phyloP scores from a whole-genome alignment of 2,888 invertebrate genomes.

The Zhuqinia jingwanae region DNA sequence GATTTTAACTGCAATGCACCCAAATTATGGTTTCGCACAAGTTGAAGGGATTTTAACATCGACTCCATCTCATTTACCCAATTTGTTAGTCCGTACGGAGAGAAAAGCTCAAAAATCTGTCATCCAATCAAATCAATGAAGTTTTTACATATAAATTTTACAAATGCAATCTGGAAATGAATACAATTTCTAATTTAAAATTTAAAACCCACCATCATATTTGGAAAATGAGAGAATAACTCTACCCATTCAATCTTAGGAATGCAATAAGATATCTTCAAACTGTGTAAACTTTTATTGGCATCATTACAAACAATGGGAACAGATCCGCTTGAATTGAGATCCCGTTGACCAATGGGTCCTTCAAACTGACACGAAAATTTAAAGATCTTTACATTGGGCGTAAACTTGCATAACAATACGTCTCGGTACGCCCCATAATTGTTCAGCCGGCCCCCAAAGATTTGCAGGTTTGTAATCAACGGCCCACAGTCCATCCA shows the following conservation, averaged over 20 bases:
- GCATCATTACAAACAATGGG: background rate
- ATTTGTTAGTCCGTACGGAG: background rate
- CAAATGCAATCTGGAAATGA: too few relatives aligned
- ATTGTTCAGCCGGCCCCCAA: background rate
- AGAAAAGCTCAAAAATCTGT: conserved; percentile 7
- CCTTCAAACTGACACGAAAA: conserved; percentile 30
- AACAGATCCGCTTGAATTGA: background rate
- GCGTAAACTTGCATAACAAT: conserved; percentile 21
- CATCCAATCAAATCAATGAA: background rate
- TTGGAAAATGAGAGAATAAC: conserved; percentile 12
- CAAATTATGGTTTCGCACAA: background rate
- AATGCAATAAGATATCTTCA: conserved; percentile 2
- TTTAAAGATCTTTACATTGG: conserved; percentile 10
- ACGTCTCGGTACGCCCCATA: background rate
- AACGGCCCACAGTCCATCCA: conserved; percentile 29
- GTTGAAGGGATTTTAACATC: background rate
- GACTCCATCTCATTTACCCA: conserved; percentile 14
- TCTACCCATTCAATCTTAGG: conserved; percentile 21
- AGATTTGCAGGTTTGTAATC: conserved; percentile 13
- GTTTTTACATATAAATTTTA: too few relatives aligned
- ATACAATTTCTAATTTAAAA: too few relatives aligned
- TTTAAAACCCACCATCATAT: background rate
- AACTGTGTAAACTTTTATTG: background rate
- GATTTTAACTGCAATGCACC: background rate
- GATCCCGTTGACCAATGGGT: too few relatives aligned